Percentiles rank a stretch among this genome's conserved stretches.
Conservation (phyloP, 1,140 invertebrate genomes). For the Chionoecetes opilio region DNA sequence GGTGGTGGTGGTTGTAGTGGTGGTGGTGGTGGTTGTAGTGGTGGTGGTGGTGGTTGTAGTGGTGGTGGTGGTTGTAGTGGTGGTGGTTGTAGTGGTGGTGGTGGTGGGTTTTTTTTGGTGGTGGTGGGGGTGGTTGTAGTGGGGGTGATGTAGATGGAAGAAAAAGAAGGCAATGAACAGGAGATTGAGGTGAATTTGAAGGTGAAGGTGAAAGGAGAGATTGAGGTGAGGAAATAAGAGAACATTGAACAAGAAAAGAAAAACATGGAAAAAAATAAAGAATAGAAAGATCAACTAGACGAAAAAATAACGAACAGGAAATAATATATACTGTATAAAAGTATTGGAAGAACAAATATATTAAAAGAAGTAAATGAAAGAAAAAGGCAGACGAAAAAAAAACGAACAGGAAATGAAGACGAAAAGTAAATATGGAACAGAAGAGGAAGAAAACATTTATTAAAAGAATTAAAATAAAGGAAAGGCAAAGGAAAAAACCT, state of each 20-base stretch:
- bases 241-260: too few relatives aligned
- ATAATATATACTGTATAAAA: too few relatives aligned
- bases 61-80: neutral
- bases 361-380: too few relatives aligned
- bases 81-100: neutral
- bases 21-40: neutral
- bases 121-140: too few relatives aligned
- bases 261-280: too few relatives aligned
- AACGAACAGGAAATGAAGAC: neutral
- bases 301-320: neutral
- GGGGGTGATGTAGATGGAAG: neutral
- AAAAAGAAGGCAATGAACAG: neutral
- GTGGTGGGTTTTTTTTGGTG: too few relatives aligned
- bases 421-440: neutral
- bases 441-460: neutral
- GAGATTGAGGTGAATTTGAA: neutral
- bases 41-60: neutral
- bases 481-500: neutral
- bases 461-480: neutral
- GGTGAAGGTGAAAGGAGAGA: neutral
- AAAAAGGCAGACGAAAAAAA: too few relatives aligned
- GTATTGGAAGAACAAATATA: too few relatives aligned
- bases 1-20: neutral
- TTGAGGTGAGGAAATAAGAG: neutral
- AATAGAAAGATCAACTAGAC: neutral